A percentile compares a stretch with the other conserved stretches of the same genome.
These are phyloP conservation scores for Serilophus lunatus DNA, from an alignment of 2,113 vertebrate species.

Conservation along the genomic window DNA sequence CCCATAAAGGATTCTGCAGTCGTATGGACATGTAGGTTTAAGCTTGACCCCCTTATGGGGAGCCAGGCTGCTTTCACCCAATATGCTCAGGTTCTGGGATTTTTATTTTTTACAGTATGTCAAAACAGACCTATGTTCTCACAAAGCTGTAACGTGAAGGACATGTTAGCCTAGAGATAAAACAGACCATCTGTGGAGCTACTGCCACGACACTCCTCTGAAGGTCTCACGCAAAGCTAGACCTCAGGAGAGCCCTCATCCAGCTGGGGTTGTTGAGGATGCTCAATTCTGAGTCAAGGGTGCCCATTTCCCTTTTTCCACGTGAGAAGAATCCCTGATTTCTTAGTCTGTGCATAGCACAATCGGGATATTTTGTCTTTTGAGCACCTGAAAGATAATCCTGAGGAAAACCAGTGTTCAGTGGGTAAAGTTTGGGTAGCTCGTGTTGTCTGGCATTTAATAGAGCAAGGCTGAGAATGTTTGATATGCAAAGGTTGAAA, in stretches of 20 bases:
- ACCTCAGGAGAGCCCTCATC: neutral
- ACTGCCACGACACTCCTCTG: neutral
- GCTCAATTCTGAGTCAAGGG: neutral
- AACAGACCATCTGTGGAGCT: neutral
- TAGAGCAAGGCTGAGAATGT: neutral
- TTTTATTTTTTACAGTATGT: neutral
- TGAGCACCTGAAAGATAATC: neutral
- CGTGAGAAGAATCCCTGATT: neutral
- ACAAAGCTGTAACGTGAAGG: neutral
- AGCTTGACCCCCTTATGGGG: no score
- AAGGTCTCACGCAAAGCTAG: neutral
- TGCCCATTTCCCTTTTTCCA: neutral
- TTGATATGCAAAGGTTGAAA: neutral
- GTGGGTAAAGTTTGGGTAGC: neutral
- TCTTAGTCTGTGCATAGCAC: neutral
- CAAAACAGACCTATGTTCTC: neutral
- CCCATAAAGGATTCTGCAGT: neutral
- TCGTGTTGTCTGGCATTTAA: neutral
- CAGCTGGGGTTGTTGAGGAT: neutral
- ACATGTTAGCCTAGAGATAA: neutral
- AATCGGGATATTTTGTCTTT: neutral
- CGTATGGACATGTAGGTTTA: rapidly evolving
- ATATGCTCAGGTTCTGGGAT: rapidly evolving
- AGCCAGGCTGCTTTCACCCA: neutral
- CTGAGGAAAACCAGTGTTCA: neutral